Conservation (phyloP, 1,140 invertebrate species). For the Halictus rubicundus region DNA sequence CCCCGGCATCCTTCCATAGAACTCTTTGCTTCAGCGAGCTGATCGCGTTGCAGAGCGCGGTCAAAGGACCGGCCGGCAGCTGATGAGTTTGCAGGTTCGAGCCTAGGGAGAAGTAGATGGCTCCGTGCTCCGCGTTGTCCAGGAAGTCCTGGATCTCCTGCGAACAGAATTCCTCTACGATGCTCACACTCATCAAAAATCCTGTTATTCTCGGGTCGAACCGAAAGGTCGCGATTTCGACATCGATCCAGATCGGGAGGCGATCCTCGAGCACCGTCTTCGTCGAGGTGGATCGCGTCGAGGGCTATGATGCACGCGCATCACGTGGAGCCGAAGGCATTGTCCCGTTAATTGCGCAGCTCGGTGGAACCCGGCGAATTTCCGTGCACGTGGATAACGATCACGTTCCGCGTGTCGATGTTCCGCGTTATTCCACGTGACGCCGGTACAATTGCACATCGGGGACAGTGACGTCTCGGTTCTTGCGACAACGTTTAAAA, state of each 20-base stretch:
- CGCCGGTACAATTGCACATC: background rate
- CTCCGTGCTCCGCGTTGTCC: constrained; percentile 80
- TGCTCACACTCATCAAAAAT: background rate
- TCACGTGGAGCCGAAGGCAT: constrained; percentile 45
- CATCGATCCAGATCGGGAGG: too few species aligned
- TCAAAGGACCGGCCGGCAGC: constrained; percentile 74
- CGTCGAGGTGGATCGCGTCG: background rate
- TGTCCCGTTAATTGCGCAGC: constrained; percentile 52
- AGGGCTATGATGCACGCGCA: background rate
- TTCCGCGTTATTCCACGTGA: constrained; percentile 36
- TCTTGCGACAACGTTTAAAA: background rate
- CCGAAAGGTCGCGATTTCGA: too few species aligned
- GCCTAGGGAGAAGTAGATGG: constrained; percentile 84
- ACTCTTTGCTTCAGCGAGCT: constrained; percentile 82
- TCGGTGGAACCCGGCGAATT: constrained; percentile 5
- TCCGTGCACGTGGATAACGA: constrained; percentile 42
- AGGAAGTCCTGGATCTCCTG: constrained; percentile 80
- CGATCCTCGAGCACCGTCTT: background rate
- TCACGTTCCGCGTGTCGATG: constrained; percentile 47
- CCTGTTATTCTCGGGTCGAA: too few species aligned
- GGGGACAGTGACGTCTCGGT: background rate
- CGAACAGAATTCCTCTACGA: constrained; percentile 1
- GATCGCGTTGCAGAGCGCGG: constrained; percentile 80
- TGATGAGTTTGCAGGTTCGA: constrained; percentile 81
- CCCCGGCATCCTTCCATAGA: constrained; percentile 83